Evolutionary conservation across 2,888 invertebrate species (phyloP).

Genomic region (Auanema sp.): DNA sequence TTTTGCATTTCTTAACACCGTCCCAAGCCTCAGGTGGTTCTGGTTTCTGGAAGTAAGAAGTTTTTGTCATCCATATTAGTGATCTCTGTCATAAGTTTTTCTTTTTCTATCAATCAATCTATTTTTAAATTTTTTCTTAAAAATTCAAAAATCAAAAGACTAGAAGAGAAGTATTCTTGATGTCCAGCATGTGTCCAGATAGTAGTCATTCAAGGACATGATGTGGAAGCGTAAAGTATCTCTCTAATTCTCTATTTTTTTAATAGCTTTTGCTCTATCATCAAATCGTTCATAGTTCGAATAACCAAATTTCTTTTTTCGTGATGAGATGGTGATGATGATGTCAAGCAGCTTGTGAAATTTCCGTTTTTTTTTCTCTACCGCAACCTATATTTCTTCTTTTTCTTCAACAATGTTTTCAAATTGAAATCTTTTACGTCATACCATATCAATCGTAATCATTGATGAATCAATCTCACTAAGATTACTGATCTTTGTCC

Average conservation of each 20-base stretch:
- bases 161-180: neutral
- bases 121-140: neutral
- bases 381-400: too few species aligned
- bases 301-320: too few species aligned
- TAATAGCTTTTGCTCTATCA: neutral
- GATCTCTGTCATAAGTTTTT: too few species aligned
- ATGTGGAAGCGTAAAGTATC: neutral
- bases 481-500: too few species aligned
- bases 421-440: too few species aligned
- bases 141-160: conserved; percentile 1
- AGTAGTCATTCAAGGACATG: neutral
- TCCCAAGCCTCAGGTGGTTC: conserved; percentile 48
- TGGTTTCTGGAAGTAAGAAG: conserved; percentile 35
- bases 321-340: too few species aligned
- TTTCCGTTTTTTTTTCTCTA: too few species aligned
- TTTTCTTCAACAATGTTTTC: too few species aligned
- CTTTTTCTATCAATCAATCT: neutral
- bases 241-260: neutral
- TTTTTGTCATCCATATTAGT: neutral
- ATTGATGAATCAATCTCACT: too few species aligned
- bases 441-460: too few species aligned
- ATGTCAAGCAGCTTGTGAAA: too few species aligned
- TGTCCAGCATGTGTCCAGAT: neutral
- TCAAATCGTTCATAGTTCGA: neutral
- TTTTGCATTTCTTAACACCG: conserved; percentile 34